phyloP scores from a whole-genome alignment of 1,140 invertebrate species.

The Heliconius congener region DNA sequence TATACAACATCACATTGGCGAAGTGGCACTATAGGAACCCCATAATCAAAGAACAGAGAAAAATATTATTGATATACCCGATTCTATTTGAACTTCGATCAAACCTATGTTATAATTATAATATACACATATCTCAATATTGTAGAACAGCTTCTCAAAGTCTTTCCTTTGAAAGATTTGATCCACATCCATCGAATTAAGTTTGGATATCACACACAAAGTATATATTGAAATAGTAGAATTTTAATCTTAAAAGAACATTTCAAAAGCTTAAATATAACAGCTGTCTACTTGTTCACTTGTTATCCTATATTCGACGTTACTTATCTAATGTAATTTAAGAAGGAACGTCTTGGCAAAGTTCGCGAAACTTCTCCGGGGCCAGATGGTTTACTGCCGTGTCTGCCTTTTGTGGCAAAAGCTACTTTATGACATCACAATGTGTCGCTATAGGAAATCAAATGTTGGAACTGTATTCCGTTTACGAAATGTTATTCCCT shows the following conservation, averaged over 20 bases:
- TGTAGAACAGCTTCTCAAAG: too few species aligned
- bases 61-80: too few species aligned
- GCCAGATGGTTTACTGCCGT: conserved; percentile 42
- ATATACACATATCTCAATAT: too few species aligned
- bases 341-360: conserved; percentile 41
- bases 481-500: not conserved
- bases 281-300: conserved; percentile 2
- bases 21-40: not conserved
- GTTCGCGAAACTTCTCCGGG: conserved; percentile 41
- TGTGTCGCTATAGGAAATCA: conserved; percentile 35
- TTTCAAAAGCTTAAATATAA: not conserved
- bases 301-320: conserved; percentile 1
- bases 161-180: too few species aligned
- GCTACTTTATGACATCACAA: conserved; percentile 43
- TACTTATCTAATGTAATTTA: conserved; percentile 36
- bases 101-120: too few species aligned
- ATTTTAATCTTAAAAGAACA: not conserved
- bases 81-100: too few species aligned
- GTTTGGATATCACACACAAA: too few species aligned
- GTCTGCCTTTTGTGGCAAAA: conserved; percentile 38
- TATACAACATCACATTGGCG: not conserved
- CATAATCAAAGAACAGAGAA: not conserved
- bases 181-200: too few species aligned
- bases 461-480: conserved; percentile 12
- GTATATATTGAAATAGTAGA: not conserved